A percentile compares a stretch with the other conserved stretches of the same genome.
Evolutionary conservation across 2,888 invertebrate species (phyloP).

Genomic region (Cistogaster globosa): DNA sequence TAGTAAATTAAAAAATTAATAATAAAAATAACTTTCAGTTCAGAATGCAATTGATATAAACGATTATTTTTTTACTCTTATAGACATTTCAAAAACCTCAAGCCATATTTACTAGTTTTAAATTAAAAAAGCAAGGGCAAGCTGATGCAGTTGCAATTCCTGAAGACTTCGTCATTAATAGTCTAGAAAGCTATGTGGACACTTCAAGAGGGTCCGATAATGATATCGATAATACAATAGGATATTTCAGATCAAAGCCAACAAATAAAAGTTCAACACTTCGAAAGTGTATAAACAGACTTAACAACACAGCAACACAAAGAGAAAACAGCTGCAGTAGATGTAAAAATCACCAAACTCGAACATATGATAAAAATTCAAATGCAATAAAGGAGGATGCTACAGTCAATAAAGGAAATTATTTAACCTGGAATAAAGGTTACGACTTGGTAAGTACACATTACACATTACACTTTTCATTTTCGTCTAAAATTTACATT

Average conservation of each 20-base stretch:
- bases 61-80: conserved; percentile 28
- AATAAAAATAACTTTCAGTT: neutral
- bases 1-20: too few relatives aligned
- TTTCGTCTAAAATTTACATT: too few relatives aligned
- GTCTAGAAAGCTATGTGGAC: neutral
- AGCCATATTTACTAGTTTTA: conserved; percentile 96
- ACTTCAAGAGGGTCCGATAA: neutral
- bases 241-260: neutral
- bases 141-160: conserved; percentile 49
- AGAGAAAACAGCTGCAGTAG: neutral
- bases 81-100: conserved; percentile 89
- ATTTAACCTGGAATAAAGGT: neutral
- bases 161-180: neutral
- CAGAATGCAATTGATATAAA: neutral
- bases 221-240: neutral
- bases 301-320: neutral
- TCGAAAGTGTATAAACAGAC: neutral
- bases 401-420: neutral
- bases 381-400: neutral
- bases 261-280: neutral
- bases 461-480: too few relatives aligned
- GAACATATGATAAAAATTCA: too few relatives aligned
- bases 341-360: neutral
- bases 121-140: conserved; percentile 87
- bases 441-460: neutral